Evolutionary conservation across 2,797 vertebrate species (phyloP), one percentile per base, ranked within the genome.

Genomic region (Linurgus olivaceus): DNA sequence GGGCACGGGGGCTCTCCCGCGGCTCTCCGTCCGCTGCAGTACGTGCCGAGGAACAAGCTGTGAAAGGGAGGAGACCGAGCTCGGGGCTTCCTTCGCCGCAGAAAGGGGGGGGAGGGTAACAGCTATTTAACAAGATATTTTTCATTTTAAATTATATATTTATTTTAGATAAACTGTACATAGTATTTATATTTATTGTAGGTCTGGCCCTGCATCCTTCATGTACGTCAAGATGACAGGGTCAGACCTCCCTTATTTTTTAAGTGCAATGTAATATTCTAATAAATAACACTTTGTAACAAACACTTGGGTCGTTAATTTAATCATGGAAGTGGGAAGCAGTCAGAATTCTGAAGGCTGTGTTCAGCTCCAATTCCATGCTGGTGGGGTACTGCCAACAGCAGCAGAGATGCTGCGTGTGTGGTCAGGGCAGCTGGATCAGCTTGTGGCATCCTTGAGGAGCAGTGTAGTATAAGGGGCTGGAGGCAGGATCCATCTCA

Each of bases 61-160:
- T 98, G 98, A 98, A 98, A 97, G 96, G 91, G 19, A 95, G 84
- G 95, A 97, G 95, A 96, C 55, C 19, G 74, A 94, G 95, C 97
- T 97, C 50, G 92, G 95, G 97, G 97, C 96, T 98, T 97, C 86
- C 95, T 94, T 93, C 94, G 91, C 96, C 8, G n/a, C 83, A 78
- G 94, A 86, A 77, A 67, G 40, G 70, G 59, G n/a, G 83, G 90
- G 72, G 38, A 72, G 68, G 91, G 95, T 95, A 96, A 97, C 93
- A 85, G 95, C 96, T 98, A 97, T 97, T 97, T 97, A 97, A 98
- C 97, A 97, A 80, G 90, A 96, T 93, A 96, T 97, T 98, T 97
- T 98, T 97, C 96, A 96, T 98, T 94, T 98, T 98, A 98, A 98
- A 98, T 98, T 98, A 98, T 98, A 97, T 98, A 98, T 98, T 98